Base-by-base conservation (phyloP, 2,113 vertebrate species). In the Columbina picui region DNA sequence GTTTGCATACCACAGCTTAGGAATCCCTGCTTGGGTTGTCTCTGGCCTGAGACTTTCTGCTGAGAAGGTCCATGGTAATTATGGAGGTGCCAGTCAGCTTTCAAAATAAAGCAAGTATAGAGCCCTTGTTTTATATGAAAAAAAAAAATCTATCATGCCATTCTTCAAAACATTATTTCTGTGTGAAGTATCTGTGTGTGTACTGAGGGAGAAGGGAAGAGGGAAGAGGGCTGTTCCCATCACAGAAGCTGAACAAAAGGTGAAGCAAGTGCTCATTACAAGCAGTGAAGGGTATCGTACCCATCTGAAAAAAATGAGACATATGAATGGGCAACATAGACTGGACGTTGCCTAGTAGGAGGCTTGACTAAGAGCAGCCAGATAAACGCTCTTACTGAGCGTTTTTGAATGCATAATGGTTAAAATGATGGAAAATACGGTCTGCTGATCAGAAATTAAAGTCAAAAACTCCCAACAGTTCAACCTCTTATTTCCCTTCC, bases 1-100 rank as follows among this genome's bases (percentile, higher is more conserved):
- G 83, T 80, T 95, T 95, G 74, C 75, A 76, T 88, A 34, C 67
- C 30, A 3, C 30, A 76, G 53, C 0, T 21, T 13, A 49, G 63
- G 88, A 94, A 90, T 93, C 67, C 61, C 82, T 61, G 50, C 45
- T 36, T 61, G 30, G 23, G 56, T 87, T 26, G 34, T 87, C 52
- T 79, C 7, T 1, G 29, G 7, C 43, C 12, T 63, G 65, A 26
- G 52, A 14, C 0, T 83, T 87, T 76, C 57, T 79, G 61, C 10
- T 77, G 61, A 52, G 69, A 57, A 69, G 29, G 38, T 69, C 49
- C 0, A 0, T 59, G 56, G 47, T n/a, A 47, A 74, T 84, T 64
- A 75, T 1, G 4, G 68, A 82, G 69, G 16, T 94, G 86, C 38
- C 61, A 89, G n/a, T 68, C 70, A 67, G 19, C 56, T 86, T 89